Base-by-base conservation (phyloP, 1,140 invertebrate genomes). In the Halotydeus destructor region DNA sequence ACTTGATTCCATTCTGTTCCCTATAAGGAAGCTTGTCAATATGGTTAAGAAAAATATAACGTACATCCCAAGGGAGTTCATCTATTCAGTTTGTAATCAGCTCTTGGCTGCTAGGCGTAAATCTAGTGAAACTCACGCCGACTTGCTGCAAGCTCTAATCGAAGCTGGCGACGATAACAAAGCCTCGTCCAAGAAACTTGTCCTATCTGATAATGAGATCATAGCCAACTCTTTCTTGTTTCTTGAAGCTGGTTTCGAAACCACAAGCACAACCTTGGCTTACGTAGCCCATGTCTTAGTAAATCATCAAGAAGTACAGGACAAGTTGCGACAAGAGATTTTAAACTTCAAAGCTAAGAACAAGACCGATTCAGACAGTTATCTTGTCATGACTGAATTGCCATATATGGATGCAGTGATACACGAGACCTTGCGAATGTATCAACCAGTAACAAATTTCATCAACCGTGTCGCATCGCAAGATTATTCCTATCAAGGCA, bases 171-270 rank as follows among this genome's bases (percentile, higher is more conserved):
- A n/a, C n/a, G n/a, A n/a, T n/a, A n/a, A n/a, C n/a, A n/a, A n/a
- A n/a, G n/a, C n/a, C n/a, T n/a, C n/a, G n/a, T n/a, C n/a, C 6
- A 44, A 5, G 34, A 23, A 9, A 35, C 44, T 23, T n/a, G n/a
- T n/a, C n/a, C n/a, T 43, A 25, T 14, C 4, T 8, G 21, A 46
- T 23, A 6, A 22, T 21, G 57, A 59, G 24, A 55, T 68, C 30
- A 52, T 63, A 19, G 58, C 56, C 3, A 60, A 66, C 35, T 55
- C 57, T 11, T 54, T 61, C 40, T 41, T 67, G 0, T 64, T 67
- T 41, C 40, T 67, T 18, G 38, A 66, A 5, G 65, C 60, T 5
- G 64, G 64, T 11, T 64, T 54, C 44, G 60, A 62, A 44, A 68
- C 66, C 3, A 67, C 63, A 1, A 59, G 63, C 27, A 64, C 56